phyloP scores from a whole-genome alignment of 2,888 invertebrate genomes.

The Pimpla rufipes region DNA sequence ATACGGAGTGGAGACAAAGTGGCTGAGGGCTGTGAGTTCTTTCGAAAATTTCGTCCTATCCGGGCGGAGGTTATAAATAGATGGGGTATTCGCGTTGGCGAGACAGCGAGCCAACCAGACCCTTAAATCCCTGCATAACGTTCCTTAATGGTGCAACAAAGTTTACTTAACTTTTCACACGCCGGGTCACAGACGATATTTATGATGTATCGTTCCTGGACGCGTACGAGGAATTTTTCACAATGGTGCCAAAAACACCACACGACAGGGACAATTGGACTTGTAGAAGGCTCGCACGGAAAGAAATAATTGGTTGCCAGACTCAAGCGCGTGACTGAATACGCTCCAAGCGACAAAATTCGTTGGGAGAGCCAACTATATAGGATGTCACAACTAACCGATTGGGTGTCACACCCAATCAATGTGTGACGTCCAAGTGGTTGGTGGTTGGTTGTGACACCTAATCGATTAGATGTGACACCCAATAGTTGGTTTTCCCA shows the following conservation, averaged over 20 bases:
- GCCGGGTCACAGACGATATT: constrained; percentile 18
- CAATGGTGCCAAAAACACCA: background rate
- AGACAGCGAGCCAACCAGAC: background rate
- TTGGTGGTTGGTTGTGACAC: too few relatives aligned
- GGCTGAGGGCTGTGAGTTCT: background rate
- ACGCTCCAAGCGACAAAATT: too few relatives aligned
- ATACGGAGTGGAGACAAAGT: too few relatives aligned
- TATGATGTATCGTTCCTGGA: constrained; percentile 4
- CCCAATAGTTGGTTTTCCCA: too few relatives aligned
- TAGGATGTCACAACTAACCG: too few relatives aligned
- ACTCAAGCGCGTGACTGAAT: too few relatives aligned
- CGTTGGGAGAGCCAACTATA: too few relatives aligned
- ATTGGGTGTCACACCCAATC: too few relatives aligned
- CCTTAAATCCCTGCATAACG: constrained; percentile 21
- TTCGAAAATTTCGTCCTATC: constrained; percentile 10
- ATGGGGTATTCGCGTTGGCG: constrained; percentile 16
- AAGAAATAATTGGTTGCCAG: too few relatives aligned
- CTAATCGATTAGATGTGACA: too few relatives aligned
- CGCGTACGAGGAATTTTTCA: background rate
- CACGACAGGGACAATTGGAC: background rate
- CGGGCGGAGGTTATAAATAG: constrained; percentile 38
- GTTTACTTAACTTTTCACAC: constrained; percentile 41
- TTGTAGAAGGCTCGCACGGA: constrained; percentile 9
- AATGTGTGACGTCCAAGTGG: too few relatives aligned
- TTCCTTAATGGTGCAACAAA: background rate